Evolutionary conservation across 2,113 vertebrate genomes (phyloP).

Genomic region (Elephantulus edwardii): DNA sequence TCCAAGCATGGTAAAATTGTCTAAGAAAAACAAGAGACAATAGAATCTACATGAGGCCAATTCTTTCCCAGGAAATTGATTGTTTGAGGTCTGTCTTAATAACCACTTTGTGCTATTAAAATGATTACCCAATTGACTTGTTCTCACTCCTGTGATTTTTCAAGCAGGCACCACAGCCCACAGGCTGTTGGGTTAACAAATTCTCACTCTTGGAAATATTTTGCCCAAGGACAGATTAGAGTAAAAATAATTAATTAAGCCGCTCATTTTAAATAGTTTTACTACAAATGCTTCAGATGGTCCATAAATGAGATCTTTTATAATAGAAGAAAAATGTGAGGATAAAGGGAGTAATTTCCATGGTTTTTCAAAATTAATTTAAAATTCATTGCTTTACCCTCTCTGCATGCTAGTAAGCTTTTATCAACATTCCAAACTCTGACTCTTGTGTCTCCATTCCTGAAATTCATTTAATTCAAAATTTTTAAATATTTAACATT

Average conservation of each 20-base stretch:
- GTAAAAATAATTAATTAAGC: slow-evolving; percentile 65
- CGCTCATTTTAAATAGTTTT: slow-evolving; percentile 56
- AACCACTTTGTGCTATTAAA: slow-evolving; percentile 5
- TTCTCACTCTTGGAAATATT: slow-evolving; percentile 41
- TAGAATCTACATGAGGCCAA: neutral
- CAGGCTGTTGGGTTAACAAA: neutral
- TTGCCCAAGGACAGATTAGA: slow-evolving; percentile 48
- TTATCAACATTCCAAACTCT: slow-evolving; percentile 49
- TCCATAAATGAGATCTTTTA: slow-evolving; percentile 51
- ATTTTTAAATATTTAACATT: neutral
- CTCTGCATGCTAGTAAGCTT: slow-evolving; percentile 40
- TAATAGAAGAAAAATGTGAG: slow-evolving; percentile 48
- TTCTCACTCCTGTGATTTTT: slow-evolving; percentile 25
- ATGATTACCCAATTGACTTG: slow-evolving; percentile 13
- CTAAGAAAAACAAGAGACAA: neutral
- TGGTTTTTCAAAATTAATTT: slow-evolving; percentile 35
- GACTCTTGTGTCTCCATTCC: slow-evolving; percentile 41
- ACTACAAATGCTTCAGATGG: slow-evolving; percentile 19
- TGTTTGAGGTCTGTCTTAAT: neutral
- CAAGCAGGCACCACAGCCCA: slow-evolving; percentile 28
- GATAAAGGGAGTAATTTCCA: slow-evolving; percentile 45
- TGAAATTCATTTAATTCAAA: slow-evolving; percentile 61
- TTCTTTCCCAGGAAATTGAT: neutral
- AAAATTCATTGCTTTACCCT: slow-evolving; percentile 48
- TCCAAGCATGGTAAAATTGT: neutral